These are phyloP conservation scores for Melanotus villosus DNA, from an alignment of 2,888 invertebrate species.

Conservation along the genomic window DNA sequence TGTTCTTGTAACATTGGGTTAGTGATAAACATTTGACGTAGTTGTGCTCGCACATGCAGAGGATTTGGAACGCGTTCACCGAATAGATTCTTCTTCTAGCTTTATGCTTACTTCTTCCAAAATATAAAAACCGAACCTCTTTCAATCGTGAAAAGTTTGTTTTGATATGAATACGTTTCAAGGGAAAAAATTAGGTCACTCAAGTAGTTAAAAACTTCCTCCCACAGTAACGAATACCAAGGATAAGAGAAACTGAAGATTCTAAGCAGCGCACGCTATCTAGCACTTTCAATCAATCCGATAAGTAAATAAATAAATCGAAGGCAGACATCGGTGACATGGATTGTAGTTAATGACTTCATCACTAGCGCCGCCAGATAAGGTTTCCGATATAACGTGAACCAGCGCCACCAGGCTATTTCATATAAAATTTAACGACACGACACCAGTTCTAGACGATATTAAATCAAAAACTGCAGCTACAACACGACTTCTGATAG, in stretches of 20 bases:
- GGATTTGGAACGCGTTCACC: too few relatives aligned
- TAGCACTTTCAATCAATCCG: constrained; percentile 11
- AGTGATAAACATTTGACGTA: too few relatives aligned
- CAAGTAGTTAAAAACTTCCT: not conserved
- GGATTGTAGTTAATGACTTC: constrained; percentile 35
- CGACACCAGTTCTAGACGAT: not conserved
- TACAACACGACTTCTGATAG: too few relatives aligned
- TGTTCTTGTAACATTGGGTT: too few relatives aligned
- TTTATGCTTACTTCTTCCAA: too few relatives aligned
- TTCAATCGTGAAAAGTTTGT: too few relatives aligned
- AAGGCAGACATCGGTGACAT: constrained; percentile 27
- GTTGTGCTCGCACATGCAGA: too few relatives aligned
- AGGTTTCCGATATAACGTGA: constrained; percentile 12
- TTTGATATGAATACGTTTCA: too few relatives aligned
- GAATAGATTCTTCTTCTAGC: too few relatives aligned
- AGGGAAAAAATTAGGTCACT: not conserved
- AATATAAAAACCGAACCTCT: too few relatives aligned
- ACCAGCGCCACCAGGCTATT: constrained; percentile 21
- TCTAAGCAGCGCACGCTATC: constrained; percentile 5
- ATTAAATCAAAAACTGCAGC: not conserved
- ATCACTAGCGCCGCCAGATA: constrained; percentile 33
- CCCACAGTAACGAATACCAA: not conserved
- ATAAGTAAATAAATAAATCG: constrained; percentile 34
- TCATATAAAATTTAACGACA: not conserved
- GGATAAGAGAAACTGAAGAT: constrained; percentile 6